Conservation (phyloP, 1,140 invertebrate species). For the Aculops lycopersici region DNA sequence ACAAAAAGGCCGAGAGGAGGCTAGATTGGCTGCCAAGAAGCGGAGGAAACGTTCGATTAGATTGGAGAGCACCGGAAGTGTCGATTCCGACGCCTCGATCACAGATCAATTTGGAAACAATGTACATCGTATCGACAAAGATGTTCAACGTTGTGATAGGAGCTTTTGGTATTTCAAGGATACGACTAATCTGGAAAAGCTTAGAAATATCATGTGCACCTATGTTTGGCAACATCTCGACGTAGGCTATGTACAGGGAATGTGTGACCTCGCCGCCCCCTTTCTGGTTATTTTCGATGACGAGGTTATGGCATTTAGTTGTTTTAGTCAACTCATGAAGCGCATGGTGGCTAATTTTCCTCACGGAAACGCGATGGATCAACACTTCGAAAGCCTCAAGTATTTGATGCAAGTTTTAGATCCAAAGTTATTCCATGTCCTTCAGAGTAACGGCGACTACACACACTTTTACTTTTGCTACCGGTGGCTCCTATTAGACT, state of each 20-base stretch:
- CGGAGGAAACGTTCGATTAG: background rate
- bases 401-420: conserved; percentile 42
- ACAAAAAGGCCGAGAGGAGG: too few relatives aligned
- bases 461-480: conserved; percentile 93
- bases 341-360: conserved; percentile 70
- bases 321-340: conserved; percentile 62
- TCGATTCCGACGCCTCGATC: background rate
- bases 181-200: conserved; percentile 53
- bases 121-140: conserved; percentile 74
- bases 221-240: conserved; percentile 80
- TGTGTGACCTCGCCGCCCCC: conserved; percentile 78
- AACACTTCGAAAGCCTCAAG: conserved; percentile 76
- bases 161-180: conserved; percentile 61
- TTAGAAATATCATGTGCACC: conserved; percentile 87
- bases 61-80: background rate
- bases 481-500: conserved; percentile 51
- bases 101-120: conserved; percentile 30
- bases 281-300: conserved; percentile 58
- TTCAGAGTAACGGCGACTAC: conserved; percentile 75
- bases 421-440: conserved; percentile 63
- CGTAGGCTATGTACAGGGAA: conserved; percentile 58
- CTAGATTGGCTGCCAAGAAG: too few relatives aligned
- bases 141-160: conserved; percentile 69
- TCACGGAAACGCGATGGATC: conserved; percentile 65
- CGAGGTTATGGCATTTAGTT: conserved; percentile 62